Percentiles rank a stretch among this genome's conserved stretches.
phyloP scores from a whole-genome alignment of 1,140 invertebrate genomes.

The Steinernema feltiae region DNA sequence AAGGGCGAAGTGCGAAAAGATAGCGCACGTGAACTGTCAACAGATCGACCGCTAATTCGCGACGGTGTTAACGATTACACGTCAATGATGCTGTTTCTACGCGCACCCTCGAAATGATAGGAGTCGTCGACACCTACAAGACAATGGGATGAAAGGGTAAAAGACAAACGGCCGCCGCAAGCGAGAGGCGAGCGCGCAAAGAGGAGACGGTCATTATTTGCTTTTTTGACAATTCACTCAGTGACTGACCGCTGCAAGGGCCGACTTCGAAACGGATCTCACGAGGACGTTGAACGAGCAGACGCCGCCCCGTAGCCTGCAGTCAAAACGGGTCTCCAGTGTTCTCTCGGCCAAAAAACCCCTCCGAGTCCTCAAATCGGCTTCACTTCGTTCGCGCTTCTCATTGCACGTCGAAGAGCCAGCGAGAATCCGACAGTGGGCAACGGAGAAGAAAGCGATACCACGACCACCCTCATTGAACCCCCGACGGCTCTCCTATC shows the following conservation, averaged over 20 bases:
- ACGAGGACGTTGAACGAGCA: conserved; percentile 5
- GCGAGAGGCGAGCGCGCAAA: background rate
- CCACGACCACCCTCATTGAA: background rate
- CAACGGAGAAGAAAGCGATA: background rate
- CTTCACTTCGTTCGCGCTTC: conserved; percentile 12
- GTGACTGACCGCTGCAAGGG: conserved; percentile 6
- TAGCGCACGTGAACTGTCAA: background rate
- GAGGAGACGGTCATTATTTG: conserved; percentile 5
- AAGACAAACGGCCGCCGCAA: background rate
- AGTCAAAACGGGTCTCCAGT: conserved; percentile 15
- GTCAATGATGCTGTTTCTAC: conserved; percentile 4
- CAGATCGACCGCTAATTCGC: background rate
- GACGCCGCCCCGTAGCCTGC: background rate
- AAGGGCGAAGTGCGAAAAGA: background rate
- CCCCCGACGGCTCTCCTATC: background rate
- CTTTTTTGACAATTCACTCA: conserved; percentile 13
- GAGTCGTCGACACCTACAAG: conserved; percentile 12
- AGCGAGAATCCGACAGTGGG: background rate
- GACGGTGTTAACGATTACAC: background rate
- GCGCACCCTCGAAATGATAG: background rate
- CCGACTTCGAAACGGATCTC: conserved; percentile 10
- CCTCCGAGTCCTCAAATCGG: conserved; percentile 10
- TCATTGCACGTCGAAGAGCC: background rate
- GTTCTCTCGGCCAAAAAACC: background rate
- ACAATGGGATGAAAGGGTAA: background rate